Conservation (phyloP, 2,797 vertebrate species). For the Rhinogobio ventralis region DNA sequence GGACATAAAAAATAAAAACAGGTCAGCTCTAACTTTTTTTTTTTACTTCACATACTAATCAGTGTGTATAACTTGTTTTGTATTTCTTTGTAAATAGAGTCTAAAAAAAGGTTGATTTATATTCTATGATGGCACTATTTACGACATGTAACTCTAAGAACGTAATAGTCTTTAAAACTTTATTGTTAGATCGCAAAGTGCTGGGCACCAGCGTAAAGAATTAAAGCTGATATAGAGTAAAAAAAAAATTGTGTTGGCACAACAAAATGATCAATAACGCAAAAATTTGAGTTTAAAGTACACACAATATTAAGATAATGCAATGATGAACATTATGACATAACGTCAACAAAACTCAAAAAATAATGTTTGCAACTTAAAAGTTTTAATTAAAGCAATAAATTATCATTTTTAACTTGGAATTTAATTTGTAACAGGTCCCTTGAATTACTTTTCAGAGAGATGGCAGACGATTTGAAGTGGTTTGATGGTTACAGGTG, state of each 20-base stretch:
- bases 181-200: background rate
- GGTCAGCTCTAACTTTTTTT: background rate
- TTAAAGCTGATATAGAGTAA: background rate
- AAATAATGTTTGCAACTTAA: background rate
- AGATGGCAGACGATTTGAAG: background rate
- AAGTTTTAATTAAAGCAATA: background rate
- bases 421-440: background rate
- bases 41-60: too few species aligned
- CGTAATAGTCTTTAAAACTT: constrained; percentile 1
- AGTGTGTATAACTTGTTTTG: background rate
- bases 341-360: background rate
- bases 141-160: background rate
- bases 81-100: background rate
- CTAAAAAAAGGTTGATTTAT: background rate
- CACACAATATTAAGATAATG: background rate
- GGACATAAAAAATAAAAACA: background rate
- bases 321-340: background rate
- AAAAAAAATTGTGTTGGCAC: too few species aligned
- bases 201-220: background rate
- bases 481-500: background rate
- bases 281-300: background rate
- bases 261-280: background rate
- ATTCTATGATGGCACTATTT: background rate
- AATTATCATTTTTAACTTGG: background rate
- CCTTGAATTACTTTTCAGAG: background rate